phyloP scores from a whole-genome alignment of 2,888 invertebrate genomes.

The Drosophila vallismaia region DNA sequence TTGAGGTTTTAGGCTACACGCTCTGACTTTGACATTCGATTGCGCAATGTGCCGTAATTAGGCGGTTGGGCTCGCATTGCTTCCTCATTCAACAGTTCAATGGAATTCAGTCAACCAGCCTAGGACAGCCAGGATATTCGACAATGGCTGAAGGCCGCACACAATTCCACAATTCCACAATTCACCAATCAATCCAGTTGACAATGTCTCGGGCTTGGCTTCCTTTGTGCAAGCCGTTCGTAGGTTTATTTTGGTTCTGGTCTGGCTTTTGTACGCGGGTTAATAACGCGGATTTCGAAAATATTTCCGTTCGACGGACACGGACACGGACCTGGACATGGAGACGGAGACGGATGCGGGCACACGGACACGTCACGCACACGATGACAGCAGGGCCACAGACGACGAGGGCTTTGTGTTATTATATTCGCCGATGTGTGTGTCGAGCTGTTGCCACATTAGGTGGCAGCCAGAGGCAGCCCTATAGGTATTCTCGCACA shows the following conservation, averaged over 20 bases:
- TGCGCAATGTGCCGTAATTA: slow-evolving; percentile 76
- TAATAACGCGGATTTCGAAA: slow-evolving; percentile 70
- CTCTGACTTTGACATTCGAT: slow-evolving; percentile 56
- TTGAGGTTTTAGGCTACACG: slow-evolving; percentile 9
- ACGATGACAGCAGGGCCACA: slow-evolving; percentile 26
- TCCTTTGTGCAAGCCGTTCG: slow-evolving; percentile 2
- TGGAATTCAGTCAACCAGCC: slow-evolving; percentile 8
- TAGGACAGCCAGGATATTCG: slow-evolving; percentile 8
- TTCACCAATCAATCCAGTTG: slow-evolving; percentile 29
- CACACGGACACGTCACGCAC: slow-evolving; percentile 24
- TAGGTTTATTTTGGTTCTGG: slow-evolving; percentile 34
- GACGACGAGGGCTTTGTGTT: slow-evolving; percentile 55
- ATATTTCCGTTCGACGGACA: slow-evolving; percentile 73
- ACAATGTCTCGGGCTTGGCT: slow-evolving; percentile 22
- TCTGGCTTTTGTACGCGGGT: slow-evolving; percentile 36
- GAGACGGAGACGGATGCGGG: slow-evolving; percentile 11
- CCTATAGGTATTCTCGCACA: slow-evolving; percentile 63
- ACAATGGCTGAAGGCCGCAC: slow-evolving; percentile 13
- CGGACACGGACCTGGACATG: slow-evolving; percentile 26
- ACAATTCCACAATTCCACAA: slow-evolving; percentile 8
- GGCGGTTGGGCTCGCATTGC: slow-evolving; percentile 17
- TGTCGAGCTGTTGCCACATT: slow-evolving; percentile 54
- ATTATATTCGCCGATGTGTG: slow-evolving; percentile 58
- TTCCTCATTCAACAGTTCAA: slow-evolving; percentile 31
- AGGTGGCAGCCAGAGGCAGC: slow-evolving; percentile 60